Evolutionary conservation across 2,888 invertebrate genomes (phyloP).

Genomic region (Syrphus vitripennis): DNA sequence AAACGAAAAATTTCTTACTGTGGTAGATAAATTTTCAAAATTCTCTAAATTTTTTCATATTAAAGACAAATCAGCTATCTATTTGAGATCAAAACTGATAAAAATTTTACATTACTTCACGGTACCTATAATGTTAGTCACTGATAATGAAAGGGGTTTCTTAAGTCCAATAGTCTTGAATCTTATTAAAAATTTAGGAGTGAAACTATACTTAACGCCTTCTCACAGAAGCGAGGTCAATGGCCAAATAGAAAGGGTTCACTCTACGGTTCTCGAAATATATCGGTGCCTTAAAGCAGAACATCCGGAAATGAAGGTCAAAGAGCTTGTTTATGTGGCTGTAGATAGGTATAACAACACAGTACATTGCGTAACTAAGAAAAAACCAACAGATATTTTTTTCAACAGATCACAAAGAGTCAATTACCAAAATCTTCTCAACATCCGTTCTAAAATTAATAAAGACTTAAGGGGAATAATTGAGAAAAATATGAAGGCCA

Average conservation of each 20-base stretch:
- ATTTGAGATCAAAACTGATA: constrained; percentile 28
- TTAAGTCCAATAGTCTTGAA: background rate
- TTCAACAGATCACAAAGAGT: background rate
- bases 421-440: background rate
- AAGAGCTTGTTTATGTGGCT: background rate
- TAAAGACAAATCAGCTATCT: constrained; percentile 34
- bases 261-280: background rate
- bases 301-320: background rate
- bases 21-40: constrained; percentile 33
- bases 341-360: no score
- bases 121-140: constrained; percentile 59
- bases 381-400: background rate
- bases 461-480: background rate
- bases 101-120: constrained; percentile 41
- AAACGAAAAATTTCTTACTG: constrained; percentile 2
- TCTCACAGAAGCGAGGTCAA: constrained; percentile 12
- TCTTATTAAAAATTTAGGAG: background rate
- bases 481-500: no score
- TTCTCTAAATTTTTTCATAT: no score
- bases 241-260: background rate
- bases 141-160: background rate
- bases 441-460: background rate
- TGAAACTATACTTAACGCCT: constrained; percentile 5
- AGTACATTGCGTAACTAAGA: constrained; percentile 14
- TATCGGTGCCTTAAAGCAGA: no score